phyloP scores from a whole-genome alignment of 2,113 vertebrate genomes.

The Albula goreensis region DNA sequence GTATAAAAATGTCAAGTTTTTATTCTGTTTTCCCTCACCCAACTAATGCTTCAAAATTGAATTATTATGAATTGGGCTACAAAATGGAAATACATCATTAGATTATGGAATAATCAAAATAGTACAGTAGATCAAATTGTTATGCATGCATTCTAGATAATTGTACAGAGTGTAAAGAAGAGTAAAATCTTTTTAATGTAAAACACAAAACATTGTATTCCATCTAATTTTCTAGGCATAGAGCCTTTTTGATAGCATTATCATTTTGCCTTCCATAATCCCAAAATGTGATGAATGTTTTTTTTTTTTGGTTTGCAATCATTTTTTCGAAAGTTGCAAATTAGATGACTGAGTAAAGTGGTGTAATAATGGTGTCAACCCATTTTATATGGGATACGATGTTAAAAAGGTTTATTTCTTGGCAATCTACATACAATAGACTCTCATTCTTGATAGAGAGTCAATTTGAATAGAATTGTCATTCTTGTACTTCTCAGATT shows the following conservation, averaged over 20 bases:
- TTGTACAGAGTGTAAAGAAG: too few relatives aligned
- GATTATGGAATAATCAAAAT: too few relatives aligned
- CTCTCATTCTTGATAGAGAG: too few relatives aligned
- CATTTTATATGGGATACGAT: background rate
- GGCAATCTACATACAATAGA: background rate
- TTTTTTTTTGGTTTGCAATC: background rate
- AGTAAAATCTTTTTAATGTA: too few relatives aligned
- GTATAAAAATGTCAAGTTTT: background rate
- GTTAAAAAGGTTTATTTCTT: background rate
- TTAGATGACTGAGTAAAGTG: background rate
- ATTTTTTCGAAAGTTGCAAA: background rate
- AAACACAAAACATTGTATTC: too few relatives aligned
- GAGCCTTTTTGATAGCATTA: background rate
- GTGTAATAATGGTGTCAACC: background rate
- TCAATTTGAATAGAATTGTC: too few relatives aligned
- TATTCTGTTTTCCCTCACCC: background rate
- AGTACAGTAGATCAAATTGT: background rate
- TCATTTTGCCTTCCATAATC: background rate
- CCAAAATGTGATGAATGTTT: background rate
- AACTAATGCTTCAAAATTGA: background rate
- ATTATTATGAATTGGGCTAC: background rate
- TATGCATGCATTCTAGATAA: background rate
- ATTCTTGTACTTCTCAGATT: too few relatives aligned
- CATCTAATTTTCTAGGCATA: background rate
- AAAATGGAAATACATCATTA: too few relatives aligned